Evolutionary conservation across 2,797 vertebrate species (phyloP).

Genomic region (Myotis vivesi): DNA sequence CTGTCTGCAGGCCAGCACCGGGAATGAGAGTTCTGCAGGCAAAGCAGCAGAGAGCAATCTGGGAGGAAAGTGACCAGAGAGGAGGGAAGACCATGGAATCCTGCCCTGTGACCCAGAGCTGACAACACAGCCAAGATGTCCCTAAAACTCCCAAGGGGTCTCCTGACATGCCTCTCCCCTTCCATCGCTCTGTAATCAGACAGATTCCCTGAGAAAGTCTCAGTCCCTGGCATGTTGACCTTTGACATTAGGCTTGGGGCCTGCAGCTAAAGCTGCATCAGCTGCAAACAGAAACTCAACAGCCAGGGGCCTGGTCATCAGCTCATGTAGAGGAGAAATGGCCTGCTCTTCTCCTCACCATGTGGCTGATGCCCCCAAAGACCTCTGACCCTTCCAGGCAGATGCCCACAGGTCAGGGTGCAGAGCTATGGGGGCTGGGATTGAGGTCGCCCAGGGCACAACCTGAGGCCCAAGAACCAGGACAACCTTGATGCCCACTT

Average conservation of each 20-base stretch:
- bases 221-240: not conserved
- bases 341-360: not conserved
- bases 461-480: not conserved
- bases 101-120: not conserved
- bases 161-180: not conserved
- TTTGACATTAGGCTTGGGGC: not conserved
- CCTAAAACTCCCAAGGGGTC: not conserved
- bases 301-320: not conserved
- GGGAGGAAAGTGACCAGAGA: not conserved
- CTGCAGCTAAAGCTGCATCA: not conserved
- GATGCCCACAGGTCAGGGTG: not conserved
- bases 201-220: not conserved
- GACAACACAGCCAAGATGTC: not conserved
- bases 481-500: not conserved
- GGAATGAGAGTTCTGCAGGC: not conserved
- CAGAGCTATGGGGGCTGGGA: not conserved
- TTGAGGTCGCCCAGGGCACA: not conserved
- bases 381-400: not conserved
- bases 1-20: not conserved
- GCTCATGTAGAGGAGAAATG: not conserved
- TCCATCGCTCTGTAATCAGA: not conserved
- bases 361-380: not conserved
- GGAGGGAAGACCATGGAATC: not conserved
- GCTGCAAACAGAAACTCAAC: not conserved
- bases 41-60: not conserved